Base-by-base conservation (phyloP, 2,888 invertebrate genomes). In the Auanema sp. region DNA sequence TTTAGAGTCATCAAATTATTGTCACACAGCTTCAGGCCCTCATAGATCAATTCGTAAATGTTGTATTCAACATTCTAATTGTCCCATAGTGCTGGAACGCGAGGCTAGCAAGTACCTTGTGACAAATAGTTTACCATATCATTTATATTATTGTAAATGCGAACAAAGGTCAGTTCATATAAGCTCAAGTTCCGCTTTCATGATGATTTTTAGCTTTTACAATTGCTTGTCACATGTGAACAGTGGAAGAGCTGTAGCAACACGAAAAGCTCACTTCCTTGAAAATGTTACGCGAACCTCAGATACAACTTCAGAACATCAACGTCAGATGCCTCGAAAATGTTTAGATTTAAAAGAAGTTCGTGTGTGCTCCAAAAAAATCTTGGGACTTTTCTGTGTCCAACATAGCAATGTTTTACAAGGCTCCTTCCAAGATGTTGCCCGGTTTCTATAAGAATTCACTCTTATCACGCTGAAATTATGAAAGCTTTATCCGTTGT, bases 31-130 rank as follows among this genome's bases (percentile, higher is more conserved):
- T 2, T 42, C 41, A 16, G 54, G 47, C 5, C 24, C 60, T 11
- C 60, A 60, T 47, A 54, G 54, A 49, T 60, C 60, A 18, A 60
- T 60, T 12, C 41, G 43, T 40, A 53, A 54, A 23, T 60, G 60
- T 43, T 60, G 60, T 47, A 49, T 60, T 44, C 60, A 60, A 16
- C 49, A 60, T 21, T 21, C n/a, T 12, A 43, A 21, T 44, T 60
- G 60, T 25, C 60, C 60, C 0, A 25, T 60, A 12, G 44, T 42
- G n/a, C 25, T 60, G 6, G 60, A 60, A 12, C 23, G n/a, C 4
- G 60, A 51, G 47, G 55, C 33, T 16, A 55, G 6, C 5, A 60
- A 60, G 33, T 60, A 60, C 43, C 47, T 53, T 14, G 44, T 60
- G 33, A 14, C 21, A 5, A 60, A 60, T 23, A 21, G n/a, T 11